These are phyloP conservation scores for Hydractinia echinata DNA, from an alignment of 30 jellyfish, hydroid and myxozoan species.

Conservation along the genomic window DNA sequence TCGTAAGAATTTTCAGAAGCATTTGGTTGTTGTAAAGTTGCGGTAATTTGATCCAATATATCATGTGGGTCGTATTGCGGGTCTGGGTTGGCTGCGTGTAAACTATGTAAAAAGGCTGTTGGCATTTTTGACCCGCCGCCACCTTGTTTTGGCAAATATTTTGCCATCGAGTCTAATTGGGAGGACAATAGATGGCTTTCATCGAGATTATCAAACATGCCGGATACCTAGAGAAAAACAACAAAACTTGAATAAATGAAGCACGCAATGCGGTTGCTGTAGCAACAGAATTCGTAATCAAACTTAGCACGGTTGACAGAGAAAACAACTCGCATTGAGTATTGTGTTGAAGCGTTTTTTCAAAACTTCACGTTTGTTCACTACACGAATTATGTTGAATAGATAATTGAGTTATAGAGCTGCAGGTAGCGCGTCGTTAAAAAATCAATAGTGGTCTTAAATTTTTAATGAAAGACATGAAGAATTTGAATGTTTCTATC, in stretches of 20 bases:
- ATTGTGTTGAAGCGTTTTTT: constrained; percentile 8
- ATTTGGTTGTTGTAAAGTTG: constrained; percentile 70
- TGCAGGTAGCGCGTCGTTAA: constrained; percentile 35
- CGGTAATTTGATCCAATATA: constrained; percentile 93
- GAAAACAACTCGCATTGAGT: constrained; percentile 7
- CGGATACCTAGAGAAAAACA: constrained; percentile 59
- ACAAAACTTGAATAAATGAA: not conserved
- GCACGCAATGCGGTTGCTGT: constrained; percentile 11
- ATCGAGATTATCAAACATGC: constrained; percentile 89
- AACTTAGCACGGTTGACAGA: constrained; percentile 20
- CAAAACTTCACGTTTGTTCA: constrained; percentile 4
- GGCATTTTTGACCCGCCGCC: constrained; percentile 77
- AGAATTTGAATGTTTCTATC: constrained; percentile 36
- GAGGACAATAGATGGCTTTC: constrained; percentile 89
- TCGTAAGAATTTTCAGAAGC: constrained; percentile 88
- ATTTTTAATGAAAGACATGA: constrained; percentile 30
- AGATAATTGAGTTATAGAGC: not conserved
- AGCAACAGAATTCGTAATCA: constrained; percentile 11
- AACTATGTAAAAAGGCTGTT: constrained; percentile 87
- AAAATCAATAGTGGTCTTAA: constrained; percentile 5
- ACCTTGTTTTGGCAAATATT: constrained; percentile 87
- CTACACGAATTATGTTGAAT: constrained; percentile 13
- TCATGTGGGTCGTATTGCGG: constrained; percentile 99
- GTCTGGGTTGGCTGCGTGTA: constrained; percentile 95
- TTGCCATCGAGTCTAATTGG: constrained; percentile 85